Evolutionary conservation across 2,797 vertebrate species (phyloP).

Genomic region (Phataginus tricuspis): DNA sequence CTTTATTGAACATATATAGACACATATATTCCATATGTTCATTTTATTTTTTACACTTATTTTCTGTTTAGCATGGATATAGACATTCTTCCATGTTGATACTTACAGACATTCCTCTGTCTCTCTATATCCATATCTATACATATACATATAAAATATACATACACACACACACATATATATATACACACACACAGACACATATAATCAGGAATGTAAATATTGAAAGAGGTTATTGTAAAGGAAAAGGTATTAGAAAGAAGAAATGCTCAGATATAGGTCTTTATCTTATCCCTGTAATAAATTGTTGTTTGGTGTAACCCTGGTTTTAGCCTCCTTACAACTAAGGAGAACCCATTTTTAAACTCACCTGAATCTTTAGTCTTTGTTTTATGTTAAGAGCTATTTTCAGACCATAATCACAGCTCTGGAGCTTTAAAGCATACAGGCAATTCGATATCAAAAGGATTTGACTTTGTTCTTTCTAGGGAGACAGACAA

Average conservation of each 20-base stretch:
- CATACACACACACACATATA: too few relatives aligned
- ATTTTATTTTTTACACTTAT: not conserved
- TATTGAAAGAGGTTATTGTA: not conserved
- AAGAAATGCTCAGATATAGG: not conserved
- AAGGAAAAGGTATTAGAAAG: conserved; percentile 41
- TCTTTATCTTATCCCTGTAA: conserved; percentile 46
- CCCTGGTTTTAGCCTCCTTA: conserved; percentile 54
- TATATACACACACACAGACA: not conserved
- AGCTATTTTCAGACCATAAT: conserved; percentile 78
- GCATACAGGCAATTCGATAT: conserved; percentile 60
- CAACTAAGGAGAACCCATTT: conserved; percentile 57
- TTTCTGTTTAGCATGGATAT: not conserved
- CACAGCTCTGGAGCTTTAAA: conserved; percentile 73
- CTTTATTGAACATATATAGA: not conserved
- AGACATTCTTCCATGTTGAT: not conserved
- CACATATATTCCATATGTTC: not conserved
- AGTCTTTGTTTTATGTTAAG: conserved; percentile 75
- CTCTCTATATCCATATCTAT: too few relatives aligned
- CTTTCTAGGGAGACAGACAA: conserved; percentile 69
- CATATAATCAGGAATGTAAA: conserved; percentile 21
- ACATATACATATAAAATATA: not conserved
- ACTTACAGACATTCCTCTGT: not conserved
- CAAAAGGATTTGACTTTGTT: conserved; percentile 77
- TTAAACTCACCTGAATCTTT: conserved; percentile 74
- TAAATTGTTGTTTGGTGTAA: conserved; percentile 62